These are phyloP conservation scores for Hyposmocoma kahamanoa DNA, from an alignment of 1,140 invertebrate species.

Conservation along the genomic window DNA sequence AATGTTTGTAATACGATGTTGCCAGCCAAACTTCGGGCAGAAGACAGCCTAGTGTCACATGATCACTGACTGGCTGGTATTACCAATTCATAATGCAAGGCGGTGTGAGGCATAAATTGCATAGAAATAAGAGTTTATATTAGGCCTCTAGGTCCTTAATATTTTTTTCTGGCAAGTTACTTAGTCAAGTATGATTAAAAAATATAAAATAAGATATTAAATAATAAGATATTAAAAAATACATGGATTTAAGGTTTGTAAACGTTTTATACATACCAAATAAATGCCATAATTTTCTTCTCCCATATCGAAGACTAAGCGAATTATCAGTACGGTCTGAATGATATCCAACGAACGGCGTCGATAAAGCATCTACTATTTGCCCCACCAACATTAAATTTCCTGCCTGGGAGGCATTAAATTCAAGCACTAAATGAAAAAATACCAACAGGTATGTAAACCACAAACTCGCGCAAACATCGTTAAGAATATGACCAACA, in stretches of 20 bases:
- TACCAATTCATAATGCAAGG: too few relatives aligned
- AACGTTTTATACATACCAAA: constrained; percentile 77
- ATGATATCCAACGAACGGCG: constrained; percentile 91
- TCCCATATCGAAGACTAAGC: constrained; percentile 84
- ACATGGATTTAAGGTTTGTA: too few relatives aligned
- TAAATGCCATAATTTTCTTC: constrained; percentile 94
- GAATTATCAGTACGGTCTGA: constrained; percentile 83
- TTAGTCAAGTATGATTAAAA: background rate
- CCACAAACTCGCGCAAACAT: constrained; percentile 97
- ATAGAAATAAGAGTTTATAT: too few relatives aligned
- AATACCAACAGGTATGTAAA: constrained; percentile 97
- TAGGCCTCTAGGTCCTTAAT: too few relatives aligned
- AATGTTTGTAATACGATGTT: too few relatives aligned
- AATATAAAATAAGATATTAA: background rate
- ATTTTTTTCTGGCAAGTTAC: too few relatives aligned
- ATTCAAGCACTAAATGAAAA: constrained; percentile 88
- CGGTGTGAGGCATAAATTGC: too few relatives aligned
- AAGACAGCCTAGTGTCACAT: too few relatives aligned
- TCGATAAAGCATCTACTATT: constrained; percentile 91
- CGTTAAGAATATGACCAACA: constrained; percentile 93
- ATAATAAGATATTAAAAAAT: background rate
- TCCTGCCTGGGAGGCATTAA: constrained; percentile 85
- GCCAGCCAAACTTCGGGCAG: too few relatives aligned
- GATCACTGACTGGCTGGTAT: too few relatives aligned
- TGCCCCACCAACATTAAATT: constrained; percentile 89